Evolutionary conservation across 1,140 invertebrate species (phyloP), one percentile per base, ranked within the genome.

Genomic region (Drosophila melanica): DNA sequence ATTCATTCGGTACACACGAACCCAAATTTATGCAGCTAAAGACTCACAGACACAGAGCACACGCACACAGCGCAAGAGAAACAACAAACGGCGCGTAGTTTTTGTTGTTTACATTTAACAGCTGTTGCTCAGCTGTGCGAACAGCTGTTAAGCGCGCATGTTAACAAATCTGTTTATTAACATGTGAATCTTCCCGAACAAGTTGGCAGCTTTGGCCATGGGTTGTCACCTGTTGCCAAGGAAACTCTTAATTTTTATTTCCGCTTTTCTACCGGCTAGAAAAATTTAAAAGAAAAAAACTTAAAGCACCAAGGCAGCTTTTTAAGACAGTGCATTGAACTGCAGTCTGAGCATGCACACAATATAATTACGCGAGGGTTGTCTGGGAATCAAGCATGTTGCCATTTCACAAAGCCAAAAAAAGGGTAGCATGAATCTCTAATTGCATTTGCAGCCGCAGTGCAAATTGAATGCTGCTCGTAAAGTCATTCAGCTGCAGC

Each of bases 371-470:
- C 65, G 37, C 60, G 18, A 47, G 65, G 65, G 44, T 75, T 81
- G 81, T 81, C 82, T 86, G 81, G 75, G 81, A 86, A 79, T 81
- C 66, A 42, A 41, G 55, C 60, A 77, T 59, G 59, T 50, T 75
- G 50, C 59, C 57, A 75, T 75, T 86, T 86, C 81, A 86, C 78
- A 86, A 81, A 82, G 67, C 42, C 50, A 51, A 62, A 55, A 54
- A 66, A 66, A 87, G 81, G 81, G 81, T 86, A 75, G 53, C 47
- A 62, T 48, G 44, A 30, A 41, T 70, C 63, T 78, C 53, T 79
- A 86, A 89, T 77, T 87, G 84, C 75, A 86, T 86, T 75, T 75
- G 67, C 75, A 69, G 79, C 57, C 77, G 63, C 76, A 84, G 14
- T 44, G 58, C 54, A 73, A 76, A 82, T 82, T 81, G 82, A 89